Percentiles rank a stretch among this genome's conserved stretches.
These are phyloP conservation scores for Perithous albicinctus DNA, from an alignment of 2,888 invertebrate genomes.

Conservation along the genomic window DNA sequence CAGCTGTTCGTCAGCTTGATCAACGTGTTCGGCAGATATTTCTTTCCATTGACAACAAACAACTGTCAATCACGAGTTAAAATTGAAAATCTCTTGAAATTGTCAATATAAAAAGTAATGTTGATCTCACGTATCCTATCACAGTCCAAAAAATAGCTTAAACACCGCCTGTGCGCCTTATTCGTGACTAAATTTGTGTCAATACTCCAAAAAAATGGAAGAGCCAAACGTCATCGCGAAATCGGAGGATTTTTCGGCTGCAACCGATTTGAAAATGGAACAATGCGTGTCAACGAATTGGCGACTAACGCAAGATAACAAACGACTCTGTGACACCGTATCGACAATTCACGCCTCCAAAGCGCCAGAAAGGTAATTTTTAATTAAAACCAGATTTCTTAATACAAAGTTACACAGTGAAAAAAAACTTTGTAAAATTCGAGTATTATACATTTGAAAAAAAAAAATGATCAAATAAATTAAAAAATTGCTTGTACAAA, in stretches of 20 bases:
- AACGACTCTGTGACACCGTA: constrained; percentile 74
- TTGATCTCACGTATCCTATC: neutral
- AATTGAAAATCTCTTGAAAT: neutral
- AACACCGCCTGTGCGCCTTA: neutral
- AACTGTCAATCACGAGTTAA: too few species aligned
- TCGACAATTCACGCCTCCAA: constrained; percentile 69
- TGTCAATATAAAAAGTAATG: neutral
- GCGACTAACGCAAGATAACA: constrained; percentile 66
- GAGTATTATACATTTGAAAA: too few species aligned
- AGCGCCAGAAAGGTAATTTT: constrained; percentile 73
- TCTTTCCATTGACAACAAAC: constrained; percentile 2
- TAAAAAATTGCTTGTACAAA: too few species aligned
- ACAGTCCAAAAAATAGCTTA: neutral
- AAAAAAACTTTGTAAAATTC: too few species aligned
- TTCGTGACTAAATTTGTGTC: neutral
- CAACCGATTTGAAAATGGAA: constrained; percentile 34
- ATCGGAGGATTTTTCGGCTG: constrained; percentile 5
- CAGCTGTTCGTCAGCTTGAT: constrained; percentile 31
- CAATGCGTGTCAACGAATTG: constrained; percentile 56
- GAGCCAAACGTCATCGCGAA: constrained; percentile 2
- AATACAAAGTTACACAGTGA: too few species aligned
- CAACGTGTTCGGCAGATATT: neutral
- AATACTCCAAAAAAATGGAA: constrained; percentile 42
- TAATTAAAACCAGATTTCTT: neutral
- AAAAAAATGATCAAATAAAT: too few species aligned